Conservation (phyloP, 2,888 invertebrate genomes). For the Cephus runcator region DNA sequence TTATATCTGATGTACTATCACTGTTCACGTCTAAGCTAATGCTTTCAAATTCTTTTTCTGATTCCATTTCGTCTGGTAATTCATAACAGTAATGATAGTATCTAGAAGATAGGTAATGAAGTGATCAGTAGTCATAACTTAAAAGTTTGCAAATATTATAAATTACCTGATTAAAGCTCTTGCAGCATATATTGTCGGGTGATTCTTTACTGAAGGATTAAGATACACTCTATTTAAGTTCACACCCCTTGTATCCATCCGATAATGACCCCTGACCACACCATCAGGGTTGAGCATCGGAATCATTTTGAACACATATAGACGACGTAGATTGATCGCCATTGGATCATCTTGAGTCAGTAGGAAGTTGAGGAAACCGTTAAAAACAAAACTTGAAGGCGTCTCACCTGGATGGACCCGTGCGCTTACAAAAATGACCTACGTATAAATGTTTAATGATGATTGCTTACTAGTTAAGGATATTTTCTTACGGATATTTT, state of each 20-base stretch:
- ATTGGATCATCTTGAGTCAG: slow-evolving; percentile 80
- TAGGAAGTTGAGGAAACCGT: slow-evolving; percentile 86
- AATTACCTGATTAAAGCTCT: slow-evolving; percentile 77
- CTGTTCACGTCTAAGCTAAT: slow-evolving; percentile 22
- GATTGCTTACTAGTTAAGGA: slow-evolving; percentile 11
- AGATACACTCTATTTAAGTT: slow-evolving; percentile 90
- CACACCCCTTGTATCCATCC: slow-evolving; percentile 87
- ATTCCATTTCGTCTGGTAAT: slow-evolving; percentile 67
- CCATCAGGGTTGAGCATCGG: slow-evolving; percentile 94
- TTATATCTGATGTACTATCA: slow-evolving; percentile 21
- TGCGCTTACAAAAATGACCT: slow-evolving; percentile 87
- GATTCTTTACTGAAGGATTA: slow-evolving; percentile 77
- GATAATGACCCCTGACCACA: slow-evolving; percentile 85
- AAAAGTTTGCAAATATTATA: slow-evolving; percentile 6
- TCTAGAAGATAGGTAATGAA: slow-evolving; percentile 57
- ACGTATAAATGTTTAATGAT: slow-evolving; percentile 21
- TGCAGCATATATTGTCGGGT: slow-evolving; percentile 89
- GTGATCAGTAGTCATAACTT: not conserved
- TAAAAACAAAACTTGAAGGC: slow-evolving; percentile 89
- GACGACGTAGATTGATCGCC: slow-evolving; percentile 76
- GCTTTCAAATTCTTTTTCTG: slow-evolving; percentile 24
- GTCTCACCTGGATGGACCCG: slow-evolving; percentile 94
- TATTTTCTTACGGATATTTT: not conserved
- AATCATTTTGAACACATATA: slow-evolving; percentile 89
- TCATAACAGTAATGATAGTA: slow-evolving; percentile 78